Percentiles rank a stretch among this genome's conserved stretches.
These are phyloP conservation scores for Rhinopomastus cyanomelas DNA, from an alignment of 2,113 vertebrate genomes.

Conservation along the genomic window DNA sequence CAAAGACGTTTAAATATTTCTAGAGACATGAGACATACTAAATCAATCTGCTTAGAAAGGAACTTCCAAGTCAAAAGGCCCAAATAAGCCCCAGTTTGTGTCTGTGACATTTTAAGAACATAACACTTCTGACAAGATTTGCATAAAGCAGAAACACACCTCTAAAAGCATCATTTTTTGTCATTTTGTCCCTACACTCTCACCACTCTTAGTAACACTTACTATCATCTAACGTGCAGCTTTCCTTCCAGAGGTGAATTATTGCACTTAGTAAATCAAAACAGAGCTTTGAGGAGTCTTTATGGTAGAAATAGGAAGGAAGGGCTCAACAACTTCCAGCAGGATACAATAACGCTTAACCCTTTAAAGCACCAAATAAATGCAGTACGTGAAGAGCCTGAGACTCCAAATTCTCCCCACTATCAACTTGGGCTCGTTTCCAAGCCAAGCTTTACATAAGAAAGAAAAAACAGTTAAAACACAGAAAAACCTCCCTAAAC, in stretches of 20 bases:
- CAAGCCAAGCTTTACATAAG: background rate
- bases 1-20: slow-evolving; percentile 3
- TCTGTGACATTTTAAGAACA: background rate
- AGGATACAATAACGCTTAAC: background rate
- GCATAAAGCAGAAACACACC: background rate
- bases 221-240: background rate
- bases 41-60: background rate
- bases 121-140: background rate
- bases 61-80: background rate
- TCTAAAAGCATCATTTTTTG: background rate
- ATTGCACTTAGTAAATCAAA: background rate
- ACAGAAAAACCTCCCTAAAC: no score
- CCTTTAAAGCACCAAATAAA: background rate
- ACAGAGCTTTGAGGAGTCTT: background rate
- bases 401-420: background rate
- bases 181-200: background rate
- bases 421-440: background rate
- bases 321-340: background rate
- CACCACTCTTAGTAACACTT: background rate
- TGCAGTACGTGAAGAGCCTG: background rate
- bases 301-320: background rate
- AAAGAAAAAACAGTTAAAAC: background rate
- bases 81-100: background rate
- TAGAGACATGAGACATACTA: background rate
- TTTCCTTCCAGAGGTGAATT: background rate